phyloP scores from a whole-genome alignment of 2,113 vertebrate genomes.

The Vulpes lagopus region DNA sequence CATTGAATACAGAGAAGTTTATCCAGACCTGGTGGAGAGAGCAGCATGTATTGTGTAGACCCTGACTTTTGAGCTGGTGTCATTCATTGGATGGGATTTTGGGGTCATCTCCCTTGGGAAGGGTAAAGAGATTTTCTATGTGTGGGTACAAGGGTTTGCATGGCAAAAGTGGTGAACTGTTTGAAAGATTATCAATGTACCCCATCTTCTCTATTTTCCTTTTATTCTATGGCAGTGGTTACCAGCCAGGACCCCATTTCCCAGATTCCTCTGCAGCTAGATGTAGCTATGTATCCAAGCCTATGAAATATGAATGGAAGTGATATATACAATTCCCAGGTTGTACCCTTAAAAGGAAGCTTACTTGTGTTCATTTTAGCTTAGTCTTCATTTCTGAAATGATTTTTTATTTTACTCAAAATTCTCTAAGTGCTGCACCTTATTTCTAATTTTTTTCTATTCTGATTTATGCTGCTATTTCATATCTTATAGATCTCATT shows the following conservation, averaged over 20 bases:
- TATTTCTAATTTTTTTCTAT: not conserved
- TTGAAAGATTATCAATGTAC: conserved; percentile 35
- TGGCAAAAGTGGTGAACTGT: not conserved
- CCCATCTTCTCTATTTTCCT: conserved; percentile 10
- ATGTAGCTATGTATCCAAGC: not conserved
- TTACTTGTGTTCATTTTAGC: not conserved
- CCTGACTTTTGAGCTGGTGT: not conserved
- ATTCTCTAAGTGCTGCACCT: not conserved
- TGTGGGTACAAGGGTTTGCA: not conserved
- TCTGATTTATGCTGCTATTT: not conserved
- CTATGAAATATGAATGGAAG: not conserved
- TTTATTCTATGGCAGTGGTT: not conserved
- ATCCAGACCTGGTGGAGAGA: not conserved
- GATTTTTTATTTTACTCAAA: conserved; percentile 16
- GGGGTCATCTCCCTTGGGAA: not conserved
- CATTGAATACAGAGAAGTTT: not conserved
- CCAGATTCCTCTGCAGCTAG: not conserved
- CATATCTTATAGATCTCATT: not conserved
- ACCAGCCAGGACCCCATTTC: not conserved
- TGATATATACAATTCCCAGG: not conserved
- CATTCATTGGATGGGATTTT: not conserved
- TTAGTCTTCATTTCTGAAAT: not conserved
- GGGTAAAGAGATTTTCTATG: not conserved
- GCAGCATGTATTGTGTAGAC: not conserved
- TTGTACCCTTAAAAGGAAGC: not conserved